Evolutionary conservation across 2,888 invertebrate species (phyloP), one percentile per base, ranked within the genome.

Genomic region (Aphrophora alni): DNA sequence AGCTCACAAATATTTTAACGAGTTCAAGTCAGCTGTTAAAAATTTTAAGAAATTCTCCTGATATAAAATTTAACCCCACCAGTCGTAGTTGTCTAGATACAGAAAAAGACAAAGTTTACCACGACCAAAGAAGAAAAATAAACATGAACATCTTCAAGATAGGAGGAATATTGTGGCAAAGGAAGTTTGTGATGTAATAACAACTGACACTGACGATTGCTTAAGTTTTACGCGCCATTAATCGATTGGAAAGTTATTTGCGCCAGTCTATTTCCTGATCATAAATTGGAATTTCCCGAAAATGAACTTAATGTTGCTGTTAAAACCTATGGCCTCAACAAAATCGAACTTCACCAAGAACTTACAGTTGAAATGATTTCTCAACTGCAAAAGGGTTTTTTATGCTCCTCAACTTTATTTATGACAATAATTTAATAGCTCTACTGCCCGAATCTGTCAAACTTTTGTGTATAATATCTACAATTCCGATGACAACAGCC

Each of bases 181-280:
- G 73, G 84, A 85, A 83, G 84, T 85, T 17, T 86, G 85, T 82
- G 85, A 86, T 83, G 74, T 82, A 38, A 86, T 87, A 76, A 81
- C 85, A 21, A 77, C 75, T 26, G 84, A 84, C 73, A 82, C 83
- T 69, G 83, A 83, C 81, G 84, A 85, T 75, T 81, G 85, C 44
- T 86, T 86, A 82, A 21, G 68, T 75, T 86, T 85, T 80, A 84
- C 80, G 27, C 83, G 83, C 33, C 86, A 87, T 82, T 82, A 86
- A 28, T 51, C 81, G 81, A 85, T 84, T 4, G 82, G 84, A 51
- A 81, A 83, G 38, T 79, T 87, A 73, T 85, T 86, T 44, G 59
- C 80, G n/a, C n/a, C n/a, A n/a, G 83, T 68, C 74, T 84, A 24
- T 85, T 85, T 82, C 72, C 77, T 25, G 75, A 81, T 59, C 83